Conservation (phyloP, 2,113 vertebrate genomes). For the Entomyzon cyanotis region DNA sequence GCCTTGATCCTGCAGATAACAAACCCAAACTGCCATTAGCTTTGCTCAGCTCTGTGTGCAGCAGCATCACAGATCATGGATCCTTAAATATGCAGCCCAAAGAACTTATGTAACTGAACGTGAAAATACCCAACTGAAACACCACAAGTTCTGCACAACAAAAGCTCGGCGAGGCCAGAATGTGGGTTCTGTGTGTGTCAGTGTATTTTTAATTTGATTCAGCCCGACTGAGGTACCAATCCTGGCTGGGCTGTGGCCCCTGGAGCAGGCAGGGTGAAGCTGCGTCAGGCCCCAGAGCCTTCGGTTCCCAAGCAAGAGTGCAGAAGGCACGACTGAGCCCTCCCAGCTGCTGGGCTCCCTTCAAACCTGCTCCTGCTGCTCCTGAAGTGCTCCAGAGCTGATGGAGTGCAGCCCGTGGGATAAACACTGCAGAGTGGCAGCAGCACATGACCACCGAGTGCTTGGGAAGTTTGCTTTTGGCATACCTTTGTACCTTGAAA, state of each 20-base stretch:
- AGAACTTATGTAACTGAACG: slow-evolving; percentile 30
- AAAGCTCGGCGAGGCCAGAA: background rate
- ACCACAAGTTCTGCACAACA: background rate
- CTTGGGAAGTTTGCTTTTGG: background rate
- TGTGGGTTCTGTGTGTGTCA: background rate
- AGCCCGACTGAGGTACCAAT: background rate
- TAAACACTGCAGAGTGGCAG: background rate
- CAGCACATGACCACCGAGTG: background rate
- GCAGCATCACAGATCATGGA: background rate
- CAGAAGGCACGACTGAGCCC: background rate
- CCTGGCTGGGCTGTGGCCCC: background rate
- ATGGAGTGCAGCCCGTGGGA: background rate
- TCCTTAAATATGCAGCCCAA: background rate
- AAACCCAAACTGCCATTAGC: background rate
- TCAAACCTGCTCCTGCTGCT: background rate
- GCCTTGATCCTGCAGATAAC: background rate
- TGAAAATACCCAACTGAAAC: background rate
- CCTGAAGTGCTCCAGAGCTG: background rate
- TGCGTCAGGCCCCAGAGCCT: background rate
- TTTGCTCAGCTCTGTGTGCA: background rate
- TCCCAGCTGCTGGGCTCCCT: background rate
- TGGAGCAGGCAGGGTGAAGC: background rate
- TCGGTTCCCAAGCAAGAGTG: rapidly evolving
- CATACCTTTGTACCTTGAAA: background rate
- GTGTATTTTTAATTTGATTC: background rate